Evolutionary conservation across 2,113 vertebrate genomes (phyloP).

Genomic region (Pongo abelii): DNA sequence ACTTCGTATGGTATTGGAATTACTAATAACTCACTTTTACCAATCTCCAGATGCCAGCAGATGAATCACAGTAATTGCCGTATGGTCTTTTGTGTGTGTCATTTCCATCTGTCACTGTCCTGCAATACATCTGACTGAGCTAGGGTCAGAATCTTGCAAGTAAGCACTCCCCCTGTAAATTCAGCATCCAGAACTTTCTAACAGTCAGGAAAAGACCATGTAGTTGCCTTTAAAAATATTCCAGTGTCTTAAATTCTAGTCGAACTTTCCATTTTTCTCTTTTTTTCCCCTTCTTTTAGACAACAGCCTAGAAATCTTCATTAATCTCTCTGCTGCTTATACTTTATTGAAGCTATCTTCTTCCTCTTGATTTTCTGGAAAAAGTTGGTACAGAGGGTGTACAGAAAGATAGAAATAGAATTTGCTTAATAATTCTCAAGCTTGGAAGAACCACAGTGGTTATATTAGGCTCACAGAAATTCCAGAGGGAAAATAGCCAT

Average conservation of each 20-base stretch:
- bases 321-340: not conserved
- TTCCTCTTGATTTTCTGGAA: not conserved
- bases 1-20: conserved; percentile 39
- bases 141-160: not conserved
- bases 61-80: not conserved
- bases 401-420: not conserved
- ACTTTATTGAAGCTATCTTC: not conserved
- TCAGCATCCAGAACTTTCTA: not conserved
- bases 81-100: not conserved
- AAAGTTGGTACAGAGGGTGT: not conserved
- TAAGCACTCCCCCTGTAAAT: not conserved
- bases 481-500: not conserved
- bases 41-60: not conserved
- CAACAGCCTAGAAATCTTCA: not conserved
- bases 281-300: not conserved
- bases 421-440: not conserved
- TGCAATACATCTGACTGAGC: not conserved
- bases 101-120: not conserved
- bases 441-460: not conserved
- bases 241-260: not conserved
- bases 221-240: not conserved
- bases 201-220: not conserved
- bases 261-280: not conserved
- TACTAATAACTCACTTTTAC: not conserved
- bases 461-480: not conserved